Base-by-base conservation (phyloP, 2,888 invertebrate genomes). In the Epistrophe eligans region DNA sequence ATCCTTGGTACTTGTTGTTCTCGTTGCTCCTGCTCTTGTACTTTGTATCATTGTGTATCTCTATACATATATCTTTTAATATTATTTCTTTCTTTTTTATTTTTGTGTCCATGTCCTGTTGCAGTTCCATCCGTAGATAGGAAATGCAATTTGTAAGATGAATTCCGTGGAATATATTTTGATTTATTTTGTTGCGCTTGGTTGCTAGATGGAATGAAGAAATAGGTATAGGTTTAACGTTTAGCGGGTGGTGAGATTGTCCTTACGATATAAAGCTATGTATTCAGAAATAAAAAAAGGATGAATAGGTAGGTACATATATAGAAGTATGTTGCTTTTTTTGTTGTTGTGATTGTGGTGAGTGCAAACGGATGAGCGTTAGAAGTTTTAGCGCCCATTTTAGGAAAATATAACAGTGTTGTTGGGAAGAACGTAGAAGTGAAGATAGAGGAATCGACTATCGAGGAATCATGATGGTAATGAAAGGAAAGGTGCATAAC, bases 131-230 rank as follows among this genome's bases (percentile, higher is more conserved):
- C 79, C 87, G 72, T 32, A 87, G 87, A 87, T 87, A 87, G 87
- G 87, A 87, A 87, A 87, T 82, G 87, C 82, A 87, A 87, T 87
- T 87, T 87, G 87, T 87, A 87, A 87, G 83, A 87, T 82, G 87
- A 87, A 87, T 87, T 87, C 79, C 85, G 82, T 82, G 82, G 82
- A 82, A 85, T 77, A 82, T 85, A 82, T 82, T 85, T 85, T 85
- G 85, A 85, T 85, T 79, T 85, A 82, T 85, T 81, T 85, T 62
- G 60, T 57, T 60, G 77, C 64, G 76, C 84, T 81, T 28, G 62
- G 71, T 62, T 77, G 77, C 57, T 64, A 24, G 64, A 35, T 45
- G 70, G 24, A 74, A 57, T 28, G 52, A 52, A 67, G 67, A 50
- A 67, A 48, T 35, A 62, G 62, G 19, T 67, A 17, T 67, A 17